phyloP scores from a whole-genome alignment of 2,113 vertebrate genomes.

The Antennarius striatus region DNA sequence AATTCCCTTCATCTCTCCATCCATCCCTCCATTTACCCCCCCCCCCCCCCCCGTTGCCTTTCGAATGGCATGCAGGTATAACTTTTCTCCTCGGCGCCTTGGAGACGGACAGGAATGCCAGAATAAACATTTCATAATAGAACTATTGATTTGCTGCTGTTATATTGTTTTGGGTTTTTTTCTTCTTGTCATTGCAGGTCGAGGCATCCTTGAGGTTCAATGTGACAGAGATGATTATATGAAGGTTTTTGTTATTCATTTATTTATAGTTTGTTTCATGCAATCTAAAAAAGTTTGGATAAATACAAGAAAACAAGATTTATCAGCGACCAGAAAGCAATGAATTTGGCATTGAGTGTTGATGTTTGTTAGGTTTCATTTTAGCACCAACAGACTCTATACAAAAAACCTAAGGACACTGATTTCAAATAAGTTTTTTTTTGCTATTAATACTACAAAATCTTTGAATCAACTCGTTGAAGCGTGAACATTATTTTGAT shows the following conservation, averaged over 20 bases:
- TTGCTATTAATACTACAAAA: too few species aligned
- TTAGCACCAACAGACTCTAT: too few species aligned
- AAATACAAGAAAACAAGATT: too few species aligned
- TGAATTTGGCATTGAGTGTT: too few species aligned
- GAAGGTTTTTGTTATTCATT: constrained; percentile 23
- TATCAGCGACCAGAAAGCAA: too few species aligned
- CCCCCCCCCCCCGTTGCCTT: neutral
- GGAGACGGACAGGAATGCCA: constrained; percentile 27
- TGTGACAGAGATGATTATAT: constrained; percentile 49
- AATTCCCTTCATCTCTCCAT: constrained; percentile 27
- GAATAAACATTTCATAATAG: constrained; percentile 65
- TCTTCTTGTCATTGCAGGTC: constrained; percentile 30
- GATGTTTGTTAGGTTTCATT: too few species aligned
- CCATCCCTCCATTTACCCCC: constrained; percentile 12
- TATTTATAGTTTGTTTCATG: constrained; percentile 35
- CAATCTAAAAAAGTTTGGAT: constrained; percentile 33
- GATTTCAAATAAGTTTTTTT: too few species aligned
- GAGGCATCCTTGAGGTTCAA: constrained; percentile 58
- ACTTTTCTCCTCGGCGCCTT: constrained; percentile 29
- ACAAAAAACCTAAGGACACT: too few species aligned
- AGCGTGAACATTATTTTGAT: too few species aligned
- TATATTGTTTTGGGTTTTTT: constrained; percentile 25
- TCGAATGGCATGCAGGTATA: constrained; percentile 17
- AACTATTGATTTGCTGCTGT: constrained; percentile 54
- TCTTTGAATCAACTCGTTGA: too few species aligned